Evolutionary conservation across 2,888 invertebrate species (phyloP).

Genomic region (Lepidonotus clava): DNA sequence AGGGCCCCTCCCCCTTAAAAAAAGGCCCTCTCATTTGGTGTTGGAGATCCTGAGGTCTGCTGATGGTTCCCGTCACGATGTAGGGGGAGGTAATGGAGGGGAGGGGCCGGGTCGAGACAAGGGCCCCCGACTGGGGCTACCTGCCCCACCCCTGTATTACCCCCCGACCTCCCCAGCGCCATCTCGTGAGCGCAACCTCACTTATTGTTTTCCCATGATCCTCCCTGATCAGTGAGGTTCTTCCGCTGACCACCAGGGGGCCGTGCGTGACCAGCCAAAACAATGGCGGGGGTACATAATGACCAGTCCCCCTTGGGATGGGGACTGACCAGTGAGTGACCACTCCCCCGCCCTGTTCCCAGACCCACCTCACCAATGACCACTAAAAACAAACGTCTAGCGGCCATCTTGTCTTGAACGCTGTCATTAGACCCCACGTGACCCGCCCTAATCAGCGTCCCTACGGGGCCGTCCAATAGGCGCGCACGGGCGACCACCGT

Average conservation of each 20-base stretch:
- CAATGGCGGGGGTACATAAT: neutral
- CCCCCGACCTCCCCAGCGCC: neutral
- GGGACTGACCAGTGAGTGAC: neutral
- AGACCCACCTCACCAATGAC: neutral
- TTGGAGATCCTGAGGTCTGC: too few relatives aligned
- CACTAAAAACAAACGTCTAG: conserved; percentile 29
- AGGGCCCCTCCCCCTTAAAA: too few relatives aligned
- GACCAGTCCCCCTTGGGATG: neutral
- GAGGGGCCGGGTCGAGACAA: too few relatives aligned
- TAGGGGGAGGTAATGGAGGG: too few relatives aligned
- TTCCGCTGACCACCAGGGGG: neutral
- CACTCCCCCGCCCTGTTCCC: neutral
- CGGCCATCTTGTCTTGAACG: neutral
- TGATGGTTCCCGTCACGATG: too few relatives aligned
- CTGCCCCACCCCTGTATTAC: neutral
- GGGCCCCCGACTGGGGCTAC: too few relatives aligned
- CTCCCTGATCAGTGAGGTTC: neutral
- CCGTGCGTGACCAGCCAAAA: neutral
- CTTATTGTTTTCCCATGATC: neutral
- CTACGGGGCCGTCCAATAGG: neutral
- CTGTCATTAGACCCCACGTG: neutral
- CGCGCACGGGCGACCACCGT: neutral
- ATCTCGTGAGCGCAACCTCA: neutral
- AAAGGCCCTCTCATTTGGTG: too few relatives aligned
- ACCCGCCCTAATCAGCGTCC: neutral